phyloP scores from a whole-genome alignment of 2,797 vertebrate genomes.

The Sebastes vulpes region DNA sequence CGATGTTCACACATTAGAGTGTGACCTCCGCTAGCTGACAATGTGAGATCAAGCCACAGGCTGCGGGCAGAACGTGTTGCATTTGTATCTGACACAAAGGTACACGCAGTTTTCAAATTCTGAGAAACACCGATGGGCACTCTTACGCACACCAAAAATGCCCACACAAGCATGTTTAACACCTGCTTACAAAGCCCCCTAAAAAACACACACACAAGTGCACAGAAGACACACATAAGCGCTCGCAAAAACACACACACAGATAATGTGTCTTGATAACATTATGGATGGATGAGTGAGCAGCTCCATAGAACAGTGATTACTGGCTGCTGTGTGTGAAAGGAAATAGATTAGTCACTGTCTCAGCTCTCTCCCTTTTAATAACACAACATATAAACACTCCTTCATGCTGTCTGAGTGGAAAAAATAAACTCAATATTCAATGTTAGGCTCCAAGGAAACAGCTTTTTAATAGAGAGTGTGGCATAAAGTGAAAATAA shows the following conservation, averaged over 20 bases:
- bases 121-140: not conserved
- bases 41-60: constrained; percentile 65
- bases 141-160: not conserved
- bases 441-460: constrained; percentile 51
- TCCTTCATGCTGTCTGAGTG: constrained; percentile 72
- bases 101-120: not conserved
- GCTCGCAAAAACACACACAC: not conserved
- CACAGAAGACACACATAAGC: constrained; percentile 21
- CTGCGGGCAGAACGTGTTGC: constrained; percentile 46
- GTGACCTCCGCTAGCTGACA: constrained; percentile 72
- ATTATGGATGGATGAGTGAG: constrained; percentile 78
- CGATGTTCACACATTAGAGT: constrained; percentile 74
- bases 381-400: constrained; percentile 77
- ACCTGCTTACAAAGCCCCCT: constrained; percentile 44
- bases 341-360: constrained; percentile 82
- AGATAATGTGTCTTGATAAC: constrained; percentile 78
- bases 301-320: constrained; percentile 74
- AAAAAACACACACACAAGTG: constrained; percentile 21
- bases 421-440: constrained; percentile 53
- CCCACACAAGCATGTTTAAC: constrained; percentile 30
- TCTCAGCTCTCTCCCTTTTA: constrained; percentile 74
- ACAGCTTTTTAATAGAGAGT: constrained; percentile 50
- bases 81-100: constrained; percentile 30
- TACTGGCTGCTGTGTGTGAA: constrained; percentile 72
- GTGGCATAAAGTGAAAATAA: constrained; percentile 44